Base-by-base conservation (phyloP, 37 sponge, comb jelly and placozoan species). In the Amphimedon queenslandica region DNA sequence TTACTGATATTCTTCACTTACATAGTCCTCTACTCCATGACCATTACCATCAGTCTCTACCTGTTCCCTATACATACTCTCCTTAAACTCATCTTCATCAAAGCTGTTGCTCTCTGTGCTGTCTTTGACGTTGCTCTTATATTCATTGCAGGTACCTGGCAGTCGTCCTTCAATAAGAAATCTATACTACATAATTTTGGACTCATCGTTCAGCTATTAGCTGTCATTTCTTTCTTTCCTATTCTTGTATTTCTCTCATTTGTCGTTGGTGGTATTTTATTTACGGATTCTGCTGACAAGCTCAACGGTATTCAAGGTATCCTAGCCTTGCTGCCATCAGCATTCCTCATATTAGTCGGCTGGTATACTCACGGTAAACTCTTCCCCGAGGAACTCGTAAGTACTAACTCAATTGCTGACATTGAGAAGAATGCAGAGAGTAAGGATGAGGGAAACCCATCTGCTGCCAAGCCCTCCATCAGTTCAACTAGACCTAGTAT, bases 21-120 rank as follows among this genome's bases (percentile, higher is more conserved):
- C 11, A 4, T 77, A n/a, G 39, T 72, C 58, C 71, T 70, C 58
- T 84, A 84, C 60, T 3, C 66, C 18, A 29, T 58, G 5, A 39
- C 78, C 10, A 55, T 84, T 31, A 55, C 72, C 58, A 32, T 84
- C 25, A 56, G 78, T 25, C 64, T 84, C 67, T 84, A 77, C 67
- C 42, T 84, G 28, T 61, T 61, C 20, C 84, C 84, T 8, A 1
- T 56, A 5, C 58, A 38, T 4, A 70, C 77, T 1, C 58, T 84
- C 6, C 57, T 84, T 21, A 84, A 77, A 34, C 13, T 72, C 23
- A 21, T 84, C 42, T 84, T 84, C 43, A 1, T 77, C 6, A 84
- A 84, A 56, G 77, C 73, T n/a, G 60, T 77, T 23, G 78, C 51
- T 2, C 28, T 84, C 1, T 61, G 78, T 53, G 42, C 41, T 34